Evolutionary conservation across 2,888 invertebrate genomes (phyloP).

Genomic region (Synanthedon myopaeformis): DNA sequence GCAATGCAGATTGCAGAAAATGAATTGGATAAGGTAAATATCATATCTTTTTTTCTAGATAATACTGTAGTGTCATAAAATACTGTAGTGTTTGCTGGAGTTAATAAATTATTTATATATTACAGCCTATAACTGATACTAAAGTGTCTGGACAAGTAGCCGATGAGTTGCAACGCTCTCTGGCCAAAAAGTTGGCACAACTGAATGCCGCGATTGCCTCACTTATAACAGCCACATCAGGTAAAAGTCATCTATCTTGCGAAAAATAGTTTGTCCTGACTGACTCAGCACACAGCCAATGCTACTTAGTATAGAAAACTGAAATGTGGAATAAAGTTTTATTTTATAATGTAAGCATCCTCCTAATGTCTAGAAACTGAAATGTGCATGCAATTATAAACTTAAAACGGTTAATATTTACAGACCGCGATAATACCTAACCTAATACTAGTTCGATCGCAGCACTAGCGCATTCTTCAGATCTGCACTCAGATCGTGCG

Average conservation of each 20-base stretch:
- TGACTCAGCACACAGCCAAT: no score
- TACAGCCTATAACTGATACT: background rate
- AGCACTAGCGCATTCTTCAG: no score
- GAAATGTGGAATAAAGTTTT: no score
- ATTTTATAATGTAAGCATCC: no score
- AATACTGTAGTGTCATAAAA: background rate
- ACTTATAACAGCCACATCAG: slow-evolving; percentile 1
- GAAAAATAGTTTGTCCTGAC: no score
- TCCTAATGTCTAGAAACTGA: no score
- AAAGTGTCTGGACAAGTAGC: background rate
- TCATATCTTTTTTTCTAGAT: background rate
- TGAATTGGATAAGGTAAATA: slow-evolving; percentile 1
- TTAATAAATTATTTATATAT: background rate
- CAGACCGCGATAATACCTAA: no score
- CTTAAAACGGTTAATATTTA: no score
- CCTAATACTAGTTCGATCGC: no score
- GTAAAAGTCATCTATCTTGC: background rate
- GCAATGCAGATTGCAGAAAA: slow-evolving; percentile 1
- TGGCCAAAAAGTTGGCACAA: slow-evolving; percentile 22
- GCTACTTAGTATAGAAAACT: no score
- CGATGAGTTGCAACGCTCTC: background rate
- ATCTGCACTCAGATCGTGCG: no score
- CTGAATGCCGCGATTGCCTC: slow-evolving; percentile 39
- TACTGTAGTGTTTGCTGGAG: background rate
- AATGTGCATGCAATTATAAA: no score